Conservation (phyloP, 37 sponge, comb jelly and placozoan species). For the Spongilla lacustris region DNA sequence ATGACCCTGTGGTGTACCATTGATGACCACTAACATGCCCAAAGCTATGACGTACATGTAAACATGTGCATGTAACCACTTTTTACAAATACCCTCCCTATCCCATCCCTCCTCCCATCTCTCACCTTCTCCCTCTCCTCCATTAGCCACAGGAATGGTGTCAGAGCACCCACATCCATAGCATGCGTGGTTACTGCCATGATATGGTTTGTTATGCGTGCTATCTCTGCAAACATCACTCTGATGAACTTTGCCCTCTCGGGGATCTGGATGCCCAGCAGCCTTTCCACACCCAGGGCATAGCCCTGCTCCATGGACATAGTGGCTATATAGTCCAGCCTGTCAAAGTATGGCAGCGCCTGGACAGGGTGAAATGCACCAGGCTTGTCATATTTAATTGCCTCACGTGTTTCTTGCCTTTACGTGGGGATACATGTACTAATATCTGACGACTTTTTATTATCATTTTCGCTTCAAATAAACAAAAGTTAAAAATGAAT, state of each 20-base stretch:
- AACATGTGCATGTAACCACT: no score
- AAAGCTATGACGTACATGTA: no score
- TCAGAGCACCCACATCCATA: constrained; percentile 87
- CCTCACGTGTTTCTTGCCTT: no score
- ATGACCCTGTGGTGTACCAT: no score
- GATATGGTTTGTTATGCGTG: constrained; percentile 85
- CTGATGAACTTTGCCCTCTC: constrained; percentile 79
- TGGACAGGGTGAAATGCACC: background rate
- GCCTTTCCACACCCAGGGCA: constrained; percentile 80
- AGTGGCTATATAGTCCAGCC: constrained; percentile 90
- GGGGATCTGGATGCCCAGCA: constrained; percentile 79
- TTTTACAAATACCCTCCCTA: background rate
- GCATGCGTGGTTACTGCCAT: constrained; percentile 82
- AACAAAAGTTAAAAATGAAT: no score
- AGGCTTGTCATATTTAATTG: no score
- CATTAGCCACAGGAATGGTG: constrained; percentile 92
- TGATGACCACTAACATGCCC: no score
- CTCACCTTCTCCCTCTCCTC: constrained; percentile 87
- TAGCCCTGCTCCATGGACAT: constrained; percentile 91
- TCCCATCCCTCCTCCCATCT: background rate
- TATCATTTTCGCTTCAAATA: no score
- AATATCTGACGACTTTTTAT: no score
- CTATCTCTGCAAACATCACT: constrained; percentile 89
- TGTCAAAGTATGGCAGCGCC: constrained; percentile 93
- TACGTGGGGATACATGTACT: no score